Evolutionary conservation across 2,888 invertebrate species (phyloP).

Genomic region (Apamea anceps): DNA sequence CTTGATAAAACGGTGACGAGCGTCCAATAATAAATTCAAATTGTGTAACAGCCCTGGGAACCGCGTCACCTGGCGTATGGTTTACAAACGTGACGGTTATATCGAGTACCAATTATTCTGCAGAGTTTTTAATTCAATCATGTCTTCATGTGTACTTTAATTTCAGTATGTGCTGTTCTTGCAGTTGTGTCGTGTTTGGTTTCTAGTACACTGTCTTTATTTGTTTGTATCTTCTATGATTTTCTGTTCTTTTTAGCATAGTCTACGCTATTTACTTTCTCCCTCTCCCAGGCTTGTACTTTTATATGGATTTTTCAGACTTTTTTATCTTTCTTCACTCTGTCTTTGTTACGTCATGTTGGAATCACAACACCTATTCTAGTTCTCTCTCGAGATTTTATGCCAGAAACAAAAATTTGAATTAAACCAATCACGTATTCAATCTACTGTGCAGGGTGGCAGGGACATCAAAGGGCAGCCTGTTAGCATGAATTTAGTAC

Average conservation of each 20-base stretch:
- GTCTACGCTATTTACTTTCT: not conserved
- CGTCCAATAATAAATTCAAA: slow-evolving; percentile 50
- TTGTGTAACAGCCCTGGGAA: slow-evolving; percentile 51
- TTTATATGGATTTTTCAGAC: too few species aligned
- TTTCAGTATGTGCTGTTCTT: not conserved
- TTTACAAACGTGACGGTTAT: slow-evolving; percentile 34
- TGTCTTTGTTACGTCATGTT: not conserved
- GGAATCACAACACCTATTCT: not conserved
- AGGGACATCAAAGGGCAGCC: not conserved
- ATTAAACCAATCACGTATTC: not conserved
- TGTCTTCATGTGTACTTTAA: slow-evolving; percentile 1
- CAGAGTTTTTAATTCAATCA: slow-evolving; percentile 23
- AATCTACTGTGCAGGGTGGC: not conserved
- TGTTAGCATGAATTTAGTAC: not conserved
- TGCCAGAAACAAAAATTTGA: not conserved
- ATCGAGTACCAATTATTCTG: slow-evolving; percentile 28
- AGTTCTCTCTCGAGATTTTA: not conserved
- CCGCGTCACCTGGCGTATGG: slow-evolving; percentile 33
- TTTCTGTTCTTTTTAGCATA: too few species aligned
- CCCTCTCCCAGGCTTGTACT: not conserved
- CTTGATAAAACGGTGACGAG: slow-evolving; percentile 32
- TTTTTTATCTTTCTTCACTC: not conserved
- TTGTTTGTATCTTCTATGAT: not conserved
- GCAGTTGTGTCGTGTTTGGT: not conserved
- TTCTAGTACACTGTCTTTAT: not conserved